These are phyloP conservation scores for Temnothorax nylanderi DNA, from an alignment of 1,140 invertebrate genomes.

Conservation along the genomic window DNA sequence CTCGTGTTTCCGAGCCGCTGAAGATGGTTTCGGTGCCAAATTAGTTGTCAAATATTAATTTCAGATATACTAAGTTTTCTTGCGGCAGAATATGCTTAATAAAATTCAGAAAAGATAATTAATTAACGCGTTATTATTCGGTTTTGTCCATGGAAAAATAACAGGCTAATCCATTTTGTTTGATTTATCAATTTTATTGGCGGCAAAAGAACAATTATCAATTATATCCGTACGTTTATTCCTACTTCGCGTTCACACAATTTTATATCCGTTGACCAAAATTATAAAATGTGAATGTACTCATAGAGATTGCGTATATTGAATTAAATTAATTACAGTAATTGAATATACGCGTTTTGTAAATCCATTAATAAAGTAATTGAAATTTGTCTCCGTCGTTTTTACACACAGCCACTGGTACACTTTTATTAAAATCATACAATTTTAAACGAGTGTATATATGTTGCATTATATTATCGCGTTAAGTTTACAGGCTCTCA, in stretches of 20 bases:
- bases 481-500: background rate
- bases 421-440: background rate
- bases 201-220: constrained; percentile 33
- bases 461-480: background rate
- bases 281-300: constrained; percentile 18
- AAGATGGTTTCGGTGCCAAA: background rate
- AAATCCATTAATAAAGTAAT: background rate
- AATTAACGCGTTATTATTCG: constrained; percentile 37
- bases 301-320: background rate
- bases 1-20: background rate
- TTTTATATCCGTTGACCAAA: constrained; percentile 2
- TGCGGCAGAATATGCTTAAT: background rate
- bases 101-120: constrained; percentile 43
- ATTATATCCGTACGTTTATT: constrained; percentile 30
- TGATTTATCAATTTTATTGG: constrained; percentile 19
- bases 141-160: background rate
- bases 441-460: background rate
- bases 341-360: constrained; percentile 33
- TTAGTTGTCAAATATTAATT: constrained; percentile 5
- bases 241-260: background rate
- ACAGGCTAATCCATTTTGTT: background rate
- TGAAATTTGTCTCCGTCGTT: background rate
- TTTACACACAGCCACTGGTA: background rate
- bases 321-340: constrained; percentile 39
- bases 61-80: background rate